These are phyloP conservation scores for Lagopus muta DNA, from an alignment of 2,113 vertebrate genomes.

Conservation along the genomic window DNA sequence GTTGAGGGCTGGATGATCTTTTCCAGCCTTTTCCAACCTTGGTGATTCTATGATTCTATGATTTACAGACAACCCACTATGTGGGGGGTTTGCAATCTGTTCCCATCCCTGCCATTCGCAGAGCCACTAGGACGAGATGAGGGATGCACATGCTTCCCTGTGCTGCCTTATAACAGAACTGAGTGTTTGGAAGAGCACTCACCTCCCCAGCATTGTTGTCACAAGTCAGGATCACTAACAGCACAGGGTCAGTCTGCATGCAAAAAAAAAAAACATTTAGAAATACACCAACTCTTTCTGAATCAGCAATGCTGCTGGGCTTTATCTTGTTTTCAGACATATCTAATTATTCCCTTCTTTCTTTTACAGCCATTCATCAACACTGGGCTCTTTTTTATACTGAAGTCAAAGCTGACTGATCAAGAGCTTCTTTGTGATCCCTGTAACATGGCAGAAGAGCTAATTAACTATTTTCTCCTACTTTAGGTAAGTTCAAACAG, in stretches of 20 bases:
- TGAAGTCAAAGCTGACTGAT: background rate
- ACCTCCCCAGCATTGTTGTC: background rate
- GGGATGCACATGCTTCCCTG: background rate
- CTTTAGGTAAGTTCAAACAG: background rate
- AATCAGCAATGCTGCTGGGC: background rate
- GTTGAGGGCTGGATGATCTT: no score
- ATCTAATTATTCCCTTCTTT: background rate
- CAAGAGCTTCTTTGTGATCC: background rate
- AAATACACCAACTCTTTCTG: background rate
- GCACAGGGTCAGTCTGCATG: background rate
- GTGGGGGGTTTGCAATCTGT: rapidly evolving
- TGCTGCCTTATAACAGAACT: background rate
- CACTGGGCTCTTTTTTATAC: background rate
- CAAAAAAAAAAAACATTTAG: background rate
- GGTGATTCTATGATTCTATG: no score
- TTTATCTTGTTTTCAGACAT: background rate
- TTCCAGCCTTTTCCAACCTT: no score
- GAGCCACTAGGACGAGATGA: background rate
- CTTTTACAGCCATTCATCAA: background rate
- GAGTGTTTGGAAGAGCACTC: background rate
- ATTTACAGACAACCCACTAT: background rate
- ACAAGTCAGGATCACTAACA: background rate
- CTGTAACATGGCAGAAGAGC: background rate
- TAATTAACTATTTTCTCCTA: background rate
- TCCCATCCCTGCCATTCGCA: background rate